Percentiles rank a stretch among this genome's conserved stretches.
phyloP scores from a whole-genome alignment of 1,140 invertebrate genomes.

The Calephelis virginiensis region DNA sequence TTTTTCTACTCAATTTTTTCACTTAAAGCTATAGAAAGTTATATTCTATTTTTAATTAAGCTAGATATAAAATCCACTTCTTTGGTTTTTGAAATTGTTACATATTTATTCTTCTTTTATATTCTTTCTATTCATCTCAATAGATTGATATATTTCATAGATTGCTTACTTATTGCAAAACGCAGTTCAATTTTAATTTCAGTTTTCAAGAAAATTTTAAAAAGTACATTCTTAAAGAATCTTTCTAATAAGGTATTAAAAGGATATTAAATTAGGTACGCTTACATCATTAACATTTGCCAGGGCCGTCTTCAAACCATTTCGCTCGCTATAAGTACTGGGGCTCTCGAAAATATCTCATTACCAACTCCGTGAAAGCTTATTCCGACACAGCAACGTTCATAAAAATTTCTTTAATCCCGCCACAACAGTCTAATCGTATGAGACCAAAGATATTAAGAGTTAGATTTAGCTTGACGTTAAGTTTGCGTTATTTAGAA shows the following conservation, averaged over 20 bases:
- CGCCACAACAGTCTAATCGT: slow-evolving; percentile 45
- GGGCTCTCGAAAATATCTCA: slow-evolving; percentile 37
- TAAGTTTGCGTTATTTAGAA: background rate
- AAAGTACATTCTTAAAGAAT: too few relatives aligned
- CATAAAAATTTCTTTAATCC: slow-evolving; percentile 45
- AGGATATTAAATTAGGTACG: slow-evolving; percentile 31
- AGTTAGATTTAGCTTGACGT: slow-evolving; percentile 49
- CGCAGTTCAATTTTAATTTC: too few relatives aligned
- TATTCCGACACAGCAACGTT: slow-evolving; percentile 27
- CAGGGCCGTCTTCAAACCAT: slow-evolving; percentile 23
- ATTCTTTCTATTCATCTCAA: too few relatives aligned
- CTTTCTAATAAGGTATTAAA: background rate
- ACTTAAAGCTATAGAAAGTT: too few relatives aligned
- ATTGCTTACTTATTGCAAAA: too few relatives aligned
- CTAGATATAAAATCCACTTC: too few relatives aligned
- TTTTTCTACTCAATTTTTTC: too few relatives aligned
- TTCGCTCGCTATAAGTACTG: slow-evolving; percentile 29
- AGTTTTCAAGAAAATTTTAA: too few relatives aligned
- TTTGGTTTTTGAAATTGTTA: too few relatives aligned
- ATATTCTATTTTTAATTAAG: too few relatives aligned
- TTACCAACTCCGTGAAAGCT: slow-evolving; percentile 38
- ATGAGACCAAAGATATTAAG: slow-evolving; percentile 54
- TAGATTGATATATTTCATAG: too few relatives aligned
- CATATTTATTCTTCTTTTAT: too few relatives aligned
- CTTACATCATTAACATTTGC: slow-evolving; percentile 22